Conservation (phyloP, 1,140 invertebrate species). For the Schlechtendalia chinensis region DNA sequence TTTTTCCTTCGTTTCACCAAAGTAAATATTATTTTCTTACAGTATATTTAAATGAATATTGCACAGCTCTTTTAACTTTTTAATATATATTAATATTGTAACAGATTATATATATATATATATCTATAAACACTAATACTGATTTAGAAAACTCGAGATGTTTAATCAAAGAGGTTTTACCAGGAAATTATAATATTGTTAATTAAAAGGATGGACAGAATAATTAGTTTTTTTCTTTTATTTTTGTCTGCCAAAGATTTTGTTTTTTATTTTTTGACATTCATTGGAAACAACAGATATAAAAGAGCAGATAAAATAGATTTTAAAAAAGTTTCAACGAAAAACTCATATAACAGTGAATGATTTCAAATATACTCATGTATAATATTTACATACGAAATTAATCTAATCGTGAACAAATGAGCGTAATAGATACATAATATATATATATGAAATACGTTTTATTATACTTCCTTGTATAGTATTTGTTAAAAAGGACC, state of each 20-base stretch:
- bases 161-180: neutral
- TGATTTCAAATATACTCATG: neutral
- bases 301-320: conserved; percentile 5
- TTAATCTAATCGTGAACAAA: conserved; percentile 2
- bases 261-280: neutral
- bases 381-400: neutral
- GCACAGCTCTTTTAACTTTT: too few relatives aligned
- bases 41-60: too few relatives aligned
- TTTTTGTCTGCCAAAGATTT: neutral
- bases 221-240: conserved; percentile 25
- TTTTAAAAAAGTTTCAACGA: neutral
- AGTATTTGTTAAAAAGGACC: neutral
- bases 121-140: neutral
- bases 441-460: neutral
- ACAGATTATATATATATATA: too few relatives aligned
- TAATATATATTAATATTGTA: too few relatives aligned
- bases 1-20: too few relatives aligned
- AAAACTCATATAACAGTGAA: neutral
- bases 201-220: conserved; percentile 39
- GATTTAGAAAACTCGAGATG: neutral
- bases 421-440: neutral
- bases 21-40: too few relatives aligned
- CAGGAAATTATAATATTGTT: conserved; percentile 6
- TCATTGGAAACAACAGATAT: neutral
- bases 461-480: neutral